Conservation (phyloP, 2,797 vertebrate genomes). For the Coilia nasus region DNA sequence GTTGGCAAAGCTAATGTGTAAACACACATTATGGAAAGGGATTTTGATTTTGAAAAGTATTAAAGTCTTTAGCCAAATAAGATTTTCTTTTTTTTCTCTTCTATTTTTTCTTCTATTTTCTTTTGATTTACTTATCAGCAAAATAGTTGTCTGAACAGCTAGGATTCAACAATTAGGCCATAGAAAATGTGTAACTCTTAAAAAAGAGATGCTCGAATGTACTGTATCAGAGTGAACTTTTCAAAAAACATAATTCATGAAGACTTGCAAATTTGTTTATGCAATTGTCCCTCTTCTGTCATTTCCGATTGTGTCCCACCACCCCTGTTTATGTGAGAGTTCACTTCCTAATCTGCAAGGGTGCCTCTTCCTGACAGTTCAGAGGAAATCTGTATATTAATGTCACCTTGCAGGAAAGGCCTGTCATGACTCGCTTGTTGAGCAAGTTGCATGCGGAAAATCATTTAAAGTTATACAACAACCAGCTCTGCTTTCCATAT, state of each 20-base stretch:
- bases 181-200: background rate
- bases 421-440: constrained; percentile 79
- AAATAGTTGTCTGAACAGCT: background rate
- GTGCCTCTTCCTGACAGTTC: constrained; percentile 77
- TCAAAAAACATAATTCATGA: background rate
- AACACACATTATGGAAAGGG: background rate
- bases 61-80: background rate
- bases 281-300: background rate
- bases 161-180: background rate
- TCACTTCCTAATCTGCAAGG: constrained; percentile 77
- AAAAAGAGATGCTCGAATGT: background rate
- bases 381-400: constrained; percentile 88
- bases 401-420: constrained; percentile 81
- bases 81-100: constrained; percentile 3
- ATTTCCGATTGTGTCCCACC: background rate
- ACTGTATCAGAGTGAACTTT: background rate
- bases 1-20: background rate
- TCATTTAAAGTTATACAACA: constrained; percentile 86
- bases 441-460: constrained; percentile 77
- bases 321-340: constrained; percentile 67
- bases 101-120: too few species aligned
- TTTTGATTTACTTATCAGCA: background rate
- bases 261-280: constrained; percentile 3
- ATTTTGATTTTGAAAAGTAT: background rate
- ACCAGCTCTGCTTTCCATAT: constrained; percentile 88